Base-by-base conservation (phyloP, 2,113 vertebrate species). In the Coreoperca whiteheadi region DNA sequence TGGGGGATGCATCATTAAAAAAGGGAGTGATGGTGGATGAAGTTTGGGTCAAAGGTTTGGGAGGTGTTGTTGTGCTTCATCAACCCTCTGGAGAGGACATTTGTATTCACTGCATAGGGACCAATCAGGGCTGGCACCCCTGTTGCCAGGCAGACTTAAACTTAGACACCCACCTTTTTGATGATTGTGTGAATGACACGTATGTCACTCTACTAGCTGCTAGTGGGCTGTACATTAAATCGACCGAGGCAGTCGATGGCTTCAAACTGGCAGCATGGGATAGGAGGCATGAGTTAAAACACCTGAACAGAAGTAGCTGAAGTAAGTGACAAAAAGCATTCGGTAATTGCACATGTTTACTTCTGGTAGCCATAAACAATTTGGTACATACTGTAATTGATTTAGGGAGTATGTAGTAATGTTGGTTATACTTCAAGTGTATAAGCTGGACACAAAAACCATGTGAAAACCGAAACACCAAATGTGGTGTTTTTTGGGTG, bases 101-200 rank as follows among this genome's bases (percentile, higher is more conserved):
- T 88, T 85, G 86, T 85, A 91, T 91, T 93, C 87, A 74, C 25
- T 14, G 73, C 82, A 65, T 28, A 69, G 71, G 28, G 53, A 83
- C 61, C 71, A 75, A 90, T 90, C 86, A 75, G 73, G 85, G 83
- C 70, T 51, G 66, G 63, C 12, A 16, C 41, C 71, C 46, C 56
- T 92, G 86, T 90, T 89, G 86, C 92, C 64, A 80, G 88, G 92
- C 84, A 87, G 86, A 90, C 83, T 88, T 83, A 63, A 78, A 83
- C 69, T 34, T 23, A 57, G 48, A 88, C 83, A 53, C 74, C 74
- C 72, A 79, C 89, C 81, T 89, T 86, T 91, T 28, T 34, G 68
- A 79, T 21, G 54, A 83, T 53, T 76, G 32, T 28, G 39, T 84
- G 84, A 89, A 80, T 79, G 86, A 81, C 70, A 72, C 39, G 18